Evolutionary conservation across 1,140 invertebrate species (phyloP), one percentile per base, ranked within the genome.

Genomic region (Diabrotica virgifera): DNA sequence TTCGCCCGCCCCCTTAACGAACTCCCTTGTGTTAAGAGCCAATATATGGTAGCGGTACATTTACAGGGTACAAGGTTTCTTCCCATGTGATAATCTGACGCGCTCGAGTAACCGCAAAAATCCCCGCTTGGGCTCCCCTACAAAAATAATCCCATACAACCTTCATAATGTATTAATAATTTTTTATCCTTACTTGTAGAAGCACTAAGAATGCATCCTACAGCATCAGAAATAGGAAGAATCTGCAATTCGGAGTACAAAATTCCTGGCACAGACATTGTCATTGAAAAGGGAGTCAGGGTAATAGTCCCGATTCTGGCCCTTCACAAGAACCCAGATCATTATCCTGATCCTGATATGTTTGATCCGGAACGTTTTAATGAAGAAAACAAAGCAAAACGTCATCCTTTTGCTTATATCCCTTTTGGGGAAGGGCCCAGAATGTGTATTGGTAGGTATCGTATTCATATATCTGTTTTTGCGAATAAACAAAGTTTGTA

Each of bases 301-400:
- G 72, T 83, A 6, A 63, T 78, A 5, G 74, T 84, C 12, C 81
- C 83, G 2, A 73, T 80, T 10, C 70, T 72, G 50, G 78, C 72
- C 0, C 73, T 83, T 36, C 81, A 83, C 62, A 67, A 72, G 40
- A 82, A 88, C 71, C 74, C 80, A 6, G 67, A 82, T 9, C 79
- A 81, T 66, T 90, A 81, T 72, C 82, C 85, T 9, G 78, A 89
- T 64, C 86, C 87, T 6, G 80, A 85, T 40, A 74, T 73, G n/a
- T 90, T 87, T 72, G 80, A 88, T 76, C 88, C 89, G 0, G 85
- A 89, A 57, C 76, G 87, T 64, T 90, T 90, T 74, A 68, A 78
- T 6, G 79, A 82, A 12, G 76, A 79, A 62, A 77, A 79, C 36
- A 76, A 75, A 37, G 70, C 73, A 5, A 67, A 79, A 52, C 71